Evolutionary conservation across 2,888 invertebrate species (phyloP).

Genomic region (Arctia plantaginis): DNA sequence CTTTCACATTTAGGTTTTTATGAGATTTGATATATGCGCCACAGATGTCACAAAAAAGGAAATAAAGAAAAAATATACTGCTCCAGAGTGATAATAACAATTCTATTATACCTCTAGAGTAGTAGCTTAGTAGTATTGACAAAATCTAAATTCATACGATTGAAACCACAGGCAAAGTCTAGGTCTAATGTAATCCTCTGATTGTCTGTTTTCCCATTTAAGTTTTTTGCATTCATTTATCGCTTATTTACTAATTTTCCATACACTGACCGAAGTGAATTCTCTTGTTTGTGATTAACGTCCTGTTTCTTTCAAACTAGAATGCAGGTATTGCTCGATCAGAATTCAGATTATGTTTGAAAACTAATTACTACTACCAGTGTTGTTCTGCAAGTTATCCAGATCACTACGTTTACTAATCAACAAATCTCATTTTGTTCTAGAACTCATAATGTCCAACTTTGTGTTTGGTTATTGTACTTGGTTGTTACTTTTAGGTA

Average conservation of each 20-base stretch:
- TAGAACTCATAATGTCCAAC: background rate
- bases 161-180: background rate
- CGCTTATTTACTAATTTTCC: background rate
- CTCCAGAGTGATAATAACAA: too few relatives aligned
- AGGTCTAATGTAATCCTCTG: background rate
- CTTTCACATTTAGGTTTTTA: background rate
- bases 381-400: background rate
- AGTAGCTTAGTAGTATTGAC: background rate
- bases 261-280: background rate
- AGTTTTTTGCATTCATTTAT: background rate
- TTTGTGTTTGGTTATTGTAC: background rate
- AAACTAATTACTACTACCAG: background rate
- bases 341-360: background rate
- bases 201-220: background rate
- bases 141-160: background rate
- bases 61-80: too few relatives aligned
- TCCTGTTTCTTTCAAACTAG: constrained; percentile 7
- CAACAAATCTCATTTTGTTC: too few relatives aligned
- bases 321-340: background rate
- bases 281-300: constrained; percentile 7
- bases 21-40: too few relatives aligned
- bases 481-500: background rate
- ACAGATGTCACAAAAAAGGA: too few relatives aligned
- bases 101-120: too few relatives aligned
- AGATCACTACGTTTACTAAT: background rate